Evolutionary conservation across 2,888 invertebrate genomes (phyloP).

Genomic region (Apodemia mormo): DNA sequence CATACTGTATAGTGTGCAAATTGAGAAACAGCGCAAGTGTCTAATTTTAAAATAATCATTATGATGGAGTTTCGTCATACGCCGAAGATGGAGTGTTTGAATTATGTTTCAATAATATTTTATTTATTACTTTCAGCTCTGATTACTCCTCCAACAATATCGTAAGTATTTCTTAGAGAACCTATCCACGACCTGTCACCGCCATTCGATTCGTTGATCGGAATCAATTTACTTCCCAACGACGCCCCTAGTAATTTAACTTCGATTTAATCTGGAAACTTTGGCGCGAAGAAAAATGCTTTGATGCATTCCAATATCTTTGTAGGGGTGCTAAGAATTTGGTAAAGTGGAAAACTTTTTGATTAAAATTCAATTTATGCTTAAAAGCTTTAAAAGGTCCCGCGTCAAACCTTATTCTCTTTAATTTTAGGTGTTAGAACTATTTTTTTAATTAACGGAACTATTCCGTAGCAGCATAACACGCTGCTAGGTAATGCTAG

Average conservation of each 20-base stretch:
- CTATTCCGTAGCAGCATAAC: too few species aligned
- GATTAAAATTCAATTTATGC: conserved; percentile 39
- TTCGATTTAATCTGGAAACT: conserved; percentile 40
- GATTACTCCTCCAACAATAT: too few species aligned
- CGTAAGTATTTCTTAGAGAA: background rate
- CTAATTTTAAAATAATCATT: too few species aligned
- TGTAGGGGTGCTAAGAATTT: conserved; percentile 25
- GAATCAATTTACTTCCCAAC: conserved; percentile 39
- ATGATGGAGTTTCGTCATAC: too few species aligned
- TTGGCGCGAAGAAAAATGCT: conserved; percentile 33
- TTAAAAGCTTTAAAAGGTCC: conserved; percentile 19
- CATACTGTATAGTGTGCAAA: too few species aligned
- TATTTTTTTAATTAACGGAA: too few species aligned
- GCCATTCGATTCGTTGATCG: conserved; percentile 34
- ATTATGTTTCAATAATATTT: too few species aligned
- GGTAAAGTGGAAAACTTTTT: conserved; percentile 37
- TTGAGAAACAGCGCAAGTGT: too few species aligned
- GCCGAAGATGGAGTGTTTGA: too few species aligned
- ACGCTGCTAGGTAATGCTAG: too few species aligned
- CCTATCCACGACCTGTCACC: conserved; percentile 32
- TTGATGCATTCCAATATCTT: conserved; percentile 30
- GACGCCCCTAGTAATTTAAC: conserved; percentile 41
- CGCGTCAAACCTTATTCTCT: conserved; percentile 8
- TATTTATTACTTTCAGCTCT: too few species aligned
- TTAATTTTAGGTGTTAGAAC: background rate